Percentiles rank a stretch among this genome's conserved stretches.
Conservation (phyloP, 2,113 vertebrate genomes). For the Callipepla californica region DNA sequence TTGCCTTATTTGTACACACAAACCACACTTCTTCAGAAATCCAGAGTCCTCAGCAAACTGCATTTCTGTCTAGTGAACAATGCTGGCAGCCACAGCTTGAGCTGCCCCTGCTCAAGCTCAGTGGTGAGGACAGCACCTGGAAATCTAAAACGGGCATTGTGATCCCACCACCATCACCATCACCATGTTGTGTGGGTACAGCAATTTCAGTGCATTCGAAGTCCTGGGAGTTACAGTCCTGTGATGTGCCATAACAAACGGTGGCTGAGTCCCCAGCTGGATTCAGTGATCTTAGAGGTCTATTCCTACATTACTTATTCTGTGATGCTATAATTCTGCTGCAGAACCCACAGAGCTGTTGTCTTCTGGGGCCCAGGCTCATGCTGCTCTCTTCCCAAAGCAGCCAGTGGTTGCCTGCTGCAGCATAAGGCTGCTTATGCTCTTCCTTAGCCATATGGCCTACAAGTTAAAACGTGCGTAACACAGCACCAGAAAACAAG, state of each 20-base stretch:
- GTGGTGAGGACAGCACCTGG: not conserved
- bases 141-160: not conserved
- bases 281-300: no score
- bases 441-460: not conserved
- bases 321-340: not conserved
- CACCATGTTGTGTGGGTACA: not conserved
- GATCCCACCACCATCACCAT: accelerated
- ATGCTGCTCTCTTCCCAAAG: not conserved
- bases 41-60: no score
- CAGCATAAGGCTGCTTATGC: not conserved
- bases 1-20: no score
- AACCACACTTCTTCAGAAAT: no score
- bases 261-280: no score
- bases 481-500: not conserved
- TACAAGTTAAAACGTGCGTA: not conserved
- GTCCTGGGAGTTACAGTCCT: no score
- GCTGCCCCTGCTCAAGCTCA: not conserved
- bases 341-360: not conserved
- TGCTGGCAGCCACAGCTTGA: no score
- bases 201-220: not conserved
- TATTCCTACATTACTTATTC: no score
- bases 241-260: not conserved
- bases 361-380: not conserved
- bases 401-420: not conserved
- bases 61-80: no score